Percentiles rank a stretch among this genome's conserved stretches.
phyloP scores from a whole-genome alignment of 2,113 vertebrate species.

The Lucifuga dentata region DNA sequence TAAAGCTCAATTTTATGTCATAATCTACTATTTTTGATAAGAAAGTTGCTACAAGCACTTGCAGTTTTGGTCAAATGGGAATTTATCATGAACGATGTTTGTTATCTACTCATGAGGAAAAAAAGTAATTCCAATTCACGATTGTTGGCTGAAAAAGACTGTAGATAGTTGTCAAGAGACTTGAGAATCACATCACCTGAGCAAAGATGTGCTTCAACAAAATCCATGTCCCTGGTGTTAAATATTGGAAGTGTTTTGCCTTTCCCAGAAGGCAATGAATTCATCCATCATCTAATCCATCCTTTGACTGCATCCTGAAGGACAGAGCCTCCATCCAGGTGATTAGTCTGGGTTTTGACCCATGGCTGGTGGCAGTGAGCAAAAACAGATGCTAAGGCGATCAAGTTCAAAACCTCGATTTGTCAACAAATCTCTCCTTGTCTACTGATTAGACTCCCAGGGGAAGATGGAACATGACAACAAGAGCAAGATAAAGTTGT shows the following conservation, averaged over 20 bases:
- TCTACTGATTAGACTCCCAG: slow-evolving; percentile 1
- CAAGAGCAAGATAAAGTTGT: slow-evolving; percentile 31
- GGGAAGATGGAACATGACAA: slow-evolving; percentile 21
- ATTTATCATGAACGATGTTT: background rate
- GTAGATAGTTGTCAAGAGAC: background rate
- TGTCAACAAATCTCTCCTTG: slow-evolving; percentile 3
- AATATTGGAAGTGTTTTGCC: slow-evolving; percentile 15
- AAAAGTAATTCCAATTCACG: slow-evolving; percentile 1
- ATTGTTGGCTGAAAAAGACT: slow-evolving; percentile 15
- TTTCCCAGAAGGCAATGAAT: slow-evolving; percentile 1
- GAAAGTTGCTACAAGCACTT: too few relatives aligned
- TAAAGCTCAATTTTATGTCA: too few relatives aligned
- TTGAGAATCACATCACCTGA: slow-evolving; percentile 12
- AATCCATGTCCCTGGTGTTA: slow-evolving; percentile 15
- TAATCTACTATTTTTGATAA: too few relatives aligned
- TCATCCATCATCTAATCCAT: slow-evolving; percentile 44
- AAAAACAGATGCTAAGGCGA: background rate
- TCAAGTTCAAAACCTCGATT: slow-evolving; percentile 4
- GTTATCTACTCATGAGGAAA: background rate
- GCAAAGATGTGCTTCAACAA: slow-evolving; percentile 18
- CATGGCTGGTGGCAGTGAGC: background rate
- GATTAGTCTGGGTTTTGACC: slow-evolving; percentile 15
- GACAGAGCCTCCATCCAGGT: slow-evolving; percentile 18
- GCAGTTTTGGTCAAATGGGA: too few relatives aligned
- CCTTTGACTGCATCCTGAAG: slow-evolving; percentile 26